phyloP scores from a whole-genome alignment of 2,888 invertebrate genomes.

The Aspidiotus rigidus region DNA sequence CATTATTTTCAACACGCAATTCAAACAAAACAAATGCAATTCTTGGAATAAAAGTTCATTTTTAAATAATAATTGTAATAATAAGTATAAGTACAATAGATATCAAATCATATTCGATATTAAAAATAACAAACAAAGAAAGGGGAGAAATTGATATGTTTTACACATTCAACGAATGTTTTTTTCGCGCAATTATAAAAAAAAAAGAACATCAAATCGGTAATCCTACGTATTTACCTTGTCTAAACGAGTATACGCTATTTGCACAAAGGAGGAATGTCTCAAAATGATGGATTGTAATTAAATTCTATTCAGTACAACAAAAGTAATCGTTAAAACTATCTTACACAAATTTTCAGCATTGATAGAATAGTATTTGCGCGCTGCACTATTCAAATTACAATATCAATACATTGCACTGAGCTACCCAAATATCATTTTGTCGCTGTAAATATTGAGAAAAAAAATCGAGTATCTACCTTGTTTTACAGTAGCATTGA shows the following conservation, averaged over 20 bases:
- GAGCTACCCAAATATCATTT: no score
- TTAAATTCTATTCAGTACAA: not conserved
- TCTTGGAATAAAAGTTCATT: constrained; percentile 24
- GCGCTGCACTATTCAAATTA: no score
- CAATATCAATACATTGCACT: no score
- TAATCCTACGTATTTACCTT: constrained; percentile 12
- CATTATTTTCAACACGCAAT: constrained; percentile 23
- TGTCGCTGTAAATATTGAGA: no score
- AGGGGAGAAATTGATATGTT: constrained; percentile 29
- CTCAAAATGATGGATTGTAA: not conserved
- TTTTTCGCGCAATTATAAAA: not conserved
- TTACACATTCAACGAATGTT: constrained; percentile 6
- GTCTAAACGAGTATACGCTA: constrained; percentile 19
- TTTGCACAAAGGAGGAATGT: constrained; percentile 25
- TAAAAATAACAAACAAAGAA: constrained; percentile 16
- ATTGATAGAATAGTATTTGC: no score
- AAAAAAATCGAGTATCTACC: no score
- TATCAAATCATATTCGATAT: not conserved
- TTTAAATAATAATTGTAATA: not conserved
- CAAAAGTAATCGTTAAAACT: constrained; percentile 10
- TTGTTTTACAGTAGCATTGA: no score
- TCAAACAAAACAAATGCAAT: constrained; percentile 28
- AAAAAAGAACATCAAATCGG: constrained; percentile 12
- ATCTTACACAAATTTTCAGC: not conserved
- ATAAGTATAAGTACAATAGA: no score